Base-by-base conservation (phyloP, 2,888 invertebrate genomes). In the Sesia apiformis region DNA sequence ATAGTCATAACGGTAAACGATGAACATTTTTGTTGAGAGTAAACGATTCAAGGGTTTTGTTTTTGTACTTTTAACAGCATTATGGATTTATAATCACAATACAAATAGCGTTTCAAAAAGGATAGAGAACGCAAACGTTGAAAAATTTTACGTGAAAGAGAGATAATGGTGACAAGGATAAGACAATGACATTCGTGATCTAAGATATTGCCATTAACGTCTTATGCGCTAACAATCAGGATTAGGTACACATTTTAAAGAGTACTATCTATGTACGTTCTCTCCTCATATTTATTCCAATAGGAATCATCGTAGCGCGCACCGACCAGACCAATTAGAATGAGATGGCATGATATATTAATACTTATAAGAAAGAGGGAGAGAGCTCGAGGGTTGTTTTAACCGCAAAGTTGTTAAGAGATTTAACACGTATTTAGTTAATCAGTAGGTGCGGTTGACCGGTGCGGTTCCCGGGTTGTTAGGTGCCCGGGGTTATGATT, bases 351-450 rank as follows among this genome's bases (percentile, higher is more conserved):
- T 8, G 23, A 46, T 46, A 4, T 46, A 46, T 23, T 46, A 3
- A 46, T 46, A 46, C 23, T 46, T 8, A 46, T 23, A 46, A 46
- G 23, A 8, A 23, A 46, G 23, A 46, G 46, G 7, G 46, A 46
- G 46, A 46, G 23, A 4, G 8, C 46, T 8, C 5, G 68, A 77
- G 84, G 84, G 83, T 78, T 76, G 77, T 71, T 72, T 73, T 64
- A 68, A 85, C 89, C 88, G 79, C 89, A 87, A 46, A 78, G 80
- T 84, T 87, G 84, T 84, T 82, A 83, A 72, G 77, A 81, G 84
- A 84, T 82, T 86, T 87, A 87, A 87, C 88, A 84, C 86, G 85
- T 82, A 86, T 81, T 84, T 82, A 78, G 82, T 80, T 85, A 86
- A 87, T 88, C 86, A 87, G 79, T 84, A 76, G 82, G 80, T 85